phyloP scores from a whole-genome alignment of 1,140 invertebrate genomes.

The Scaptomyza montana region DNA sequence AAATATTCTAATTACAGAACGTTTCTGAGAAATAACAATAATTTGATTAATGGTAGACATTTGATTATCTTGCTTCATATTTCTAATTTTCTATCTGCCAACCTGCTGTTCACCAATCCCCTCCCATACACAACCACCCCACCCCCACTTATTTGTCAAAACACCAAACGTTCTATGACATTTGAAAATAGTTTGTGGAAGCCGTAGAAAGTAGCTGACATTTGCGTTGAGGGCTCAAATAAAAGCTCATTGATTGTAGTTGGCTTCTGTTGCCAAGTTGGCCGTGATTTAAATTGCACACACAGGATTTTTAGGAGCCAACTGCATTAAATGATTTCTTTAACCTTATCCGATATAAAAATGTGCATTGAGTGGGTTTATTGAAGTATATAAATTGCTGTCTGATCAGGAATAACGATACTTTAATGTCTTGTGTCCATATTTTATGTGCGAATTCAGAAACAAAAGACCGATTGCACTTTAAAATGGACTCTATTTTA shows the following conservation, averaged over 20 bases:
- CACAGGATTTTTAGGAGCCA: background rate
- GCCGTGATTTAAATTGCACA: background rate
- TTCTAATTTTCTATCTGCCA: background rate
- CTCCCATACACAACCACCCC: background rate
- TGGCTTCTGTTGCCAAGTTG: conserved; percentile 29
- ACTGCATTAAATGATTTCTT: no score
- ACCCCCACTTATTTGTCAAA: conserved; percentile 14
- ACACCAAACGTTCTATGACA: conserved; percentile 16
- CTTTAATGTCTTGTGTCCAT: conserved; percentile 9
- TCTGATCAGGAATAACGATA: conserved; percentile 5
- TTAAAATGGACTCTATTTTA: conserved; percentile 48
- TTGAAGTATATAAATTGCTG: conserved; percentile 13
- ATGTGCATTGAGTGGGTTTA: conserved; percentile 1
- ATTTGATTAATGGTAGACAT: background rate
- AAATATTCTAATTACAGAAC: background rate
- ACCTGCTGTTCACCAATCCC: conserved; percentile 34
- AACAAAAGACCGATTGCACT: conserved; percentile 41
- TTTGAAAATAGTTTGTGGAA: conserved; percentile 37
- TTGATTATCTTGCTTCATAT: background rate
- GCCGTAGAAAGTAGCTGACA: conserved; percentile 22
- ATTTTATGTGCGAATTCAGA: conserved; percentile 9
- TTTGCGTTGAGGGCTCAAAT: conserved; percentile 27
- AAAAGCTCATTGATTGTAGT: conserved; percentile 31
- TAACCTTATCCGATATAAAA: no score
- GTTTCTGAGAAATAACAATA: background rate